A percentile compares a stretch with the other conserved stretches of the same genome.
These are phyloP conservation scores for Cebus imitator DNA, from an alignment of 2,113 vertebrate genomes.

Conservation along the genomic window DNA sequence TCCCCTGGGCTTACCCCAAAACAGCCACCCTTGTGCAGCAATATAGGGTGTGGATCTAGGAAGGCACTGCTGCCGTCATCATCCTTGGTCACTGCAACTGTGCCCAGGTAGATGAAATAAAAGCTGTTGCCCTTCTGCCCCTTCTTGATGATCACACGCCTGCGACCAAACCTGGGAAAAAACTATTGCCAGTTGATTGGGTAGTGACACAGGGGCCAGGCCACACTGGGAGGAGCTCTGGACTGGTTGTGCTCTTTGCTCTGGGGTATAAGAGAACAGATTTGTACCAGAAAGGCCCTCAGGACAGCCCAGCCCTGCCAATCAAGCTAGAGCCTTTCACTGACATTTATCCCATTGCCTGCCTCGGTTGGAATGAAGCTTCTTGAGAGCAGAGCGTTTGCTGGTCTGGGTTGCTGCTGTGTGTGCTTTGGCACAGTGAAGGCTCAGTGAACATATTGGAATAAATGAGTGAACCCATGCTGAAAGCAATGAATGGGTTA, in stretches of 20 bases:
- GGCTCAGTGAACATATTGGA: not conserved
- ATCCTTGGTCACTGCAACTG: slow-evolving; percentile 74
- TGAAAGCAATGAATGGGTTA: not conserved
- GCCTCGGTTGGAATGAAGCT: slow-evolving; percentile 13
- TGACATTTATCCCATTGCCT: not conserved
- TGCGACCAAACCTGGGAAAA: slow-evolving; percentile 76
- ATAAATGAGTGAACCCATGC: not conserved
- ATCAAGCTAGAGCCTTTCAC: not conserved
- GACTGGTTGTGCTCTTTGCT: not conserved
- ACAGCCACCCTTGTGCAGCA: slow-evolving; percentile 73
- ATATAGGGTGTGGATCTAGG: slow-evolving; percentile 50
- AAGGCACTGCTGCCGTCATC: slow-evolving; percentile 80
- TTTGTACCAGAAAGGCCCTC: not conserved
- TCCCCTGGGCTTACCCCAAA: slow-evolving; percentile 71
- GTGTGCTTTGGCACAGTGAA: not conserved
- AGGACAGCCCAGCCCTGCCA: not conserved
- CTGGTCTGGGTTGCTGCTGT: not conserved
- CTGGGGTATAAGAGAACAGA: not conserved
- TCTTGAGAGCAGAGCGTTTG: not conserved
- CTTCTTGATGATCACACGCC: slow-evolving; percentile 76
- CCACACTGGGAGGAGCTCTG: not conserved
- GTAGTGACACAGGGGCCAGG: not conserved
- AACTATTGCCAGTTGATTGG: not conserved
- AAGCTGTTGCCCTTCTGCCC: slow-evolving; percentile 73
- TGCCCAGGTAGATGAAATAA: slow-evolving; percentile 78